Base-by-base conservation (phyloP, 2,113 vertebrate species). In the Rana temporaria region DNA sequence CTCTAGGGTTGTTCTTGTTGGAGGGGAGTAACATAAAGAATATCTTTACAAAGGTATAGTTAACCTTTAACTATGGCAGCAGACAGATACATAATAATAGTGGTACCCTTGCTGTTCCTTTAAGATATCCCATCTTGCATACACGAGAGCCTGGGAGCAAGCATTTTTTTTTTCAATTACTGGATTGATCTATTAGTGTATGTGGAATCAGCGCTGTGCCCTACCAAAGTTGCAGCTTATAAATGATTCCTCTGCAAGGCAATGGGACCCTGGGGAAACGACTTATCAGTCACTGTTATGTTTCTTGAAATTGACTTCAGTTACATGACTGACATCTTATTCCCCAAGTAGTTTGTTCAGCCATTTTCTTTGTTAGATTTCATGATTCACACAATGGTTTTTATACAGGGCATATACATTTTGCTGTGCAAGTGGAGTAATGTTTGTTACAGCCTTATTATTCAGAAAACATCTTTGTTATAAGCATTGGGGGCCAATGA, bases 211-310 rank as follows among this genome's bases (percentile, higher is more conserved):
- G 8, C 19, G 3, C 11, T 15, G 60, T 63, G 20, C 60, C 42
- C 12, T 63, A 20, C 24, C 60, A 63, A 5, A 15, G 11, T 11
- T 63, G 22, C 24, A 63, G 20, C 20, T 63, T 63, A 63, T 63
- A 20, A 24, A 20, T 22, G 20, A 63, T 63, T 63, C 60, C 60
- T 63, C n/a, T 63, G 59, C 12, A 63, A 63, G 60, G 60, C 60
- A 63, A 63, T 63, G 60, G 60, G 8, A 24, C 60, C 60, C 24
- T 63, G 24, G 60, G 60, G 60, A 63, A 63, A 24, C 11, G 60
- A 63, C 20, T 63, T 63, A 63, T 63, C 60, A 63, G n/a, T 63
- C 60, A 63, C 60, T 63, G 60, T 20, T 63, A 24, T 63, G 60
- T 63, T 63, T 24, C 22, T 24, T 14, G 60, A 63, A 63, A 63